phyloP scores from a whole-genome alignment of 2,797 vertebrate genomes.

The Odontamblyopus lacepedii region DNA sequence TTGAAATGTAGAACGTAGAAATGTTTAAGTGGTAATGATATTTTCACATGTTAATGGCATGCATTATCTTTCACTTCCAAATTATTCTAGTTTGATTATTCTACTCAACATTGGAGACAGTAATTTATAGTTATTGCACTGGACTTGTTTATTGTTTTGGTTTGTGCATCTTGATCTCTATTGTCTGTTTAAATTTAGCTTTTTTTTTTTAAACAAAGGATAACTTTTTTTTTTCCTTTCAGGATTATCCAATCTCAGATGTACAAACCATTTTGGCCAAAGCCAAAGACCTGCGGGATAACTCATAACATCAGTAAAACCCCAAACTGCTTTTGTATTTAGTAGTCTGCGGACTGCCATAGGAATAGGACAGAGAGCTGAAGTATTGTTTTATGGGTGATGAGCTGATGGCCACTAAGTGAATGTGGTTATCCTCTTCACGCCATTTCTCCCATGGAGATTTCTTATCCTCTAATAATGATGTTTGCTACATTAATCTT shows the following conservation, averaged over 20 bases:
- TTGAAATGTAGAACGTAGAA: too few relatives aligned
- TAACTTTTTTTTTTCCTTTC: constrained; percentile 14
- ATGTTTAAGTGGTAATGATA: too few relatives aligned
- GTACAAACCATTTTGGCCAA: constrained; percentile 92
- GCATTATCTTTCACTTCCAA: too few relatives aligned
- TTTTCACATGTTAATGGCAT: too few relatives aligned
- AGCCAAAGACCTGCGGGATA: constrained; percentile 93
- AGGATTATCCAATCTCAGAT: constrained; percentile 98
- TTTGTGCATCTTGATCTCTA: neutral
- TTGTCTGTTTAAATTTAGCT: neutral
- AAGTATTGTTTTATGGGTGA: constrained; percentile 30
- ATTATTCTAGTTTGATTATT: neutral
- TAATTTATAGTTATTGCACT: too few relatives aligned
- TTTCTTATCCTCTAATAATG: constrained; percentile 34
- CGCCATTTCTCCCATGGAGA: constrained; percentile 56
- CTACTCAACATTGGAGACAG: neutral
- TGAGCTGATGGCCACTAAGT: constrained; percentile 24
- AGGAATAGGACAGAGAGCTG: constrained; percentile 30
- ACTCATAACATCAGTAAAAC: constrained; percentile 74
- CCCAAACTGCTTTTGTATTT: constrained; percentile 37
- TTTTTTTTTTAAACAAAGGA: neutral
- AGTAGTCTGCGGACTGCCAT: constrained; percentile 26
- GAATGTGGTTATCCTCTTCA: constrained; percentile 27
- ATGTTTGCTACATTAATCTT: constrained; percentile 38
- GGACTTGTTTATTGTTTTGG: neutral